phyloP scores from a whole-genome alignment of 2,888 invertebrate species.

The Campopleginae sp. region DNA sequence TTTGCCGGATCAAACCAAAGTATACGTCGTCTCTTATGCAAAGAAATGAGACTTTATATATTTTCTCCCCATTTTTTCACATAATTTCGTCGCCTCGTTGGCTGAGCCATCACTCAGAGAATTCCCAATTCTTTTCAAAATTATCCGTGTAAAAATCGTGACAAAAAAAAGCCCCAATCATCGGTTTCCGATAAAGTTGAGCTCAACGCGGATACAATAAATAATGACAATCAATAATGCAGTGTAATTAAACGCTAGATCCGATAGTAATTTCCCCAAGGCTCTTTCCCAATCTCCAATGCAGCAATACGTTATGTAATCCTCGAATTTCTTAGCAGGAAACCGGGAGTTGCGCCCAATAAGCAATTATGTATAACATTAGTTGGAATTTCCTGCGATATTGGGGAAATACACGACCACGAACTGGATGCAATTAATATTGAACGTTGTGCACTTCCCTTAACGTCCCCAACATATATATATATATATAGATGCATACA shows the following conservation, averaged over 20 bases:
- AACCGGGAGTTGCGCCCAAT: slow-evolving; percentile 12
- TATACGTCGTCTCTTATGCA: slow-evolving; percentile 2
- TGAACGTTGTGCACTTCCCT: slow-evolving; percentile 29
- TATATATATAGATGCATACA: neutral
- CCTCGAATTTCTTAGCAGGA: slow-evolving; percentile 34
- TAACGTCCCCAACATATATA: slow-evolving; percentile 23
- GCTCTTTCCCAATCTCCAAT: neutral
- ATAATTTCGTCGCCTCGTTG: neutral
- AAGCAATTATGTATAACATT: slow-evolving; percentile 41
- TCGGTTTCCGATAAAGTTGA: neutral
- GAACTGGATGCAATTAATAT: slow-evolving; percentile 52
- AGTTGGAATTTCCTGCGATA: slow-evolving; percentile 24
- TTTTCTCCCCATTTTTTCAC: slow-evolving; percentile 15
- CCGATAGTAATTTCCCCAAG: slow-evolving; percentile 5
- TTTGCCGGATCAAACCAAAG: slow-evolving; percentile 50
- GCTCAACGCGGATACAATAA: neutral
- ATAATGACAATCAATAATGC: neutral
- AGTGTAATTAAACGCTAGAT: neutral
- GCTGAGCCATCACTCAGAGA: neutral
- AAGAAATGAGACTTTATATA: slow-evolving; percentile 30
- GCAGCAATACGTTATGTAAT: neutral
- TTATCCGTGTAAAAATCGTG: neutral
- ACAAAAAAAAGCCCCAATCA: neutral
- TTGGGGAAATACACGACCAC: slow-evolving; percentile 42
- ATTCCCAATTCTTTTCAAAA: neutral